Conservation (phyloP, 2,797 vertebrate species). For the Fundulus diaphanus region DNA sequence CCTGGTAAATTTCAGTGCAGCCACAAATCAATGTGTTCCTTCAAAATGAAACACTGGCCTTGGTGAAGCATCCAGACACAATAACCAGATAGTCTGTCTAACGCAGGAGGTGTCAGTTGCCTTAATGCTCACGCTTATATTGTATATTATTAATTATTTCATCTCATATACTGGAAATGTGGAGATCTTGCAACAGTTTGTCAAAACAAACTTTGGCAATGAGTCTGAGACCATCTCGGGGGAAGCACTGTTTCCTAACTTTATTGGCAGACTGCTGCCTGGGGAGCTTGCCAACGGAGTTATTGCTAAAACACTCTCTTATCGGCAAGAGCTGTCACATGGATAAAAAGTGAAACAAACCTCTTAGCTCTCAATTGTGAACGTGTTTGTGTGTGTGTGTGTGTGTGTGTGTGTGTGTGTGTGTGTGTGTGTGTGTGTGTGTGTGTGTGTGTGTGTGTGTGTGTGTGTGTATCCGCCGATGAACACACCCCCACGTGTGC, state of each 20-base stretch:
- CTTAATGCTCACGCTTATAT: neutral
- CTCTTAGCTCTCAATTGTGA: conserved; percentile 39
- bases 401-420: conserved; percentile 16
- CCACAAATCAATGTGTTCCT: neutral
- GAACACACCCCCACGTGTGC: conserved; percentile 32
- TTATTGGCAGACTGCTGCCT: conserved; percentile 28
- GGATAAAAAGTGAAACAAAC: conserved; percentile 42
- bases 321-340: conserved; percentile 31
- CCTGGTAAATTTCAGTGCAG: neutral
- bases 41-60: neutral
- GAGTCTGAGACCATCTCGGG: conserved; percentile 36
- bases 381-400: conserved; percentile 15
- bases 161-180: neutral
- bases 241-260: conserved; percentile 60
- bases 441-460: conserved; percentile 17
- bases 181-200: neutral
- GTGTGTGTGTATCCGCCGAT: conserved; percentile 22
- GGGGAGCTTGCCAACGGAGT: conserved; percentile 27
- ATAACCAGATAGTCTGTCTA: neutral
- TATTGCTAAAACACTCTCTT: conserved; percentile 64
- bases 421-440: conserved; percentile 8
- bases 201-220: conserved; percentile 35
- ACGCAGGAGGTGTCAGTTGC: neutral
- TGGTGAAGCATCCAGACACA: neutral
- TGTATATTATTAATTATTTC: neutral